phyloP scores from a whole-genome alignment of 2,113 vertebrate species.

The Scytalopus superciliaris region DNA sequence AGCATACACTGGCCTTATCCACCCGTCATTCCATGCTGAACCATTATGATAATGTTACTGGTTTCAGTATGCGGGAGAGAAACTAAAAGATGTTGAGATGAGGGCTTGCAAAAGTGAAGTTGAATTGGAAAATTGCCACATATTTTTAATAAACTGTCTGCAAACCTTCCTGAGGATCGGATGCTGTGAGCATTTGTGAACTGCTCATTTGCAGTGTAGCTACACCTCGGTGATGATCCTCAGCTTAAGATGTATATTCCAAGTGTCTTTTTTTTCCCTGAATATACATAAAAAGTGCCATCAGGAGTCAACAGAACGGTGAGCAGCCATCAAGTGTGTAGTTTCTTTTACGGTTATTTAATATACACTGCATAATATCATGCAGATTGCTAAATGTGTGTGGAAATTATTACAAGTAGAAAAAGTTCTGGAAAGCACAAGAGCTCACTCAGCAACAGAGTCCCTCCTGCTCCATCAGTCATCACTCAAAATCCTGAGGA shows the following conservation, averaged over 20 bases:
- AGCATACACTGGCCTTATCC: neutral
- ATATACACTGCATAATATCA: neutral
- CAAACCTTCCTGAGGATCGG: neutral
- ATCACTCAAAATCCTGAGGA: neutral
- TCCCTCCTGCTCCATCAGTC: neutral
- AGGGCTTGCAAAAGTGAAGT: neutral
- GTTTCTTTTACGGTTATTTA: slow-evolving; percentile 19
- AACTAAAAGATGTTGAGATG: neutral
- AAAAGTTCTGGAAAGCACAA: neutral
- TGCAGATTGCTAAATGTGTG: neutral
- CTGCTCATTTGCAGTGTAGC: neutral
- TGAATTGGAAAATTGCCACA: neutral
- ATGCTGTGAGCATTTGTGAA: neutral
- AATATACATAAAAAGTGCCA: neutral
- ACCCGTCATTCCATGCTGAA: neutral
- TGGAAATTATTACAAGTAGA: neutral
- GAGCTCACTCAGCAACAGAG: neutral
- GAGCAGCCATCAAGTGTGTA: neutral
- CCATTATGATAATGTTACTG: neutral
- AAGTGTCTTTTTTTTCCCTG: neutral
- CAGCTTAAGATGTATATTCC: neutral
- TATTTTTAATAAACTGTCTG: neutral
- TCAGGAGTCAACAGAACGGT: neutral
- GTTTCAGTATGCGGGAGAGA: neutral
- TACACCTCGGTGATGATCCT: neutral